phyloP scores from a whole-genome alignment of 2,113 vertebrate genomes.

The Gobio gobio region DNA sequence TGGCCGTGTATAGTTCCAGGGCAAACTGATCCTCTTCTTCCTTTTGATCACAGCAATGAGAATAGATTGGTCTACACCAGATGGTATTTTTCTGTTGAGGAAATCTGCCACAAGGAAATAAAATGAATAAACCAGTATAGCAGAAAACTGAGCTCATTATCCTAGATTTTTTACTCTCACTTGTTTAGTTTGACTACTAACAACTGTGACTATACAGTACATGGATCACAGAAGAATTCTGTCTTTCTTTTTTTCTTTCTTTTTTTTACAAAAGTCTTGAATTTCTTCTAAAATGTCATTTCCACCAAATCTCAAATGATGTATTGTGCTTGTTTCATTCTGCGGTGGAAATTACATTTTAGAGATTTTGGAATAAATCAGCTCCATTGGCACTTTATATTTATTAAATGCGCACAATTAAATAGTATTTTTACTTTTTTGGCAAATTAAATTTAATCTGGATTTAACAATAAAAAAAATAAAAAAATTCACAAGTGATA shows the following conservation, averaged over 20 bases:
- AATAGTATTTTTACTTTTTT: background rate
- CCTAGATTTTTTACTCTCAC: background rate
- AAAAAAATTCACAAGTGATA: too few relatives aligned
- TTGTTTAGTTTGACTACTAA: background rate
- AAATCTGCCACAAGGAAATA: constrained; percentile 16
- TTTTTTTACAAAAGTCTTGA: background rate
- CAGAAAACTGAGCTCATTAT: background rate
- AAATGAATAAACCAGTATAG: constrained; percentile 1
- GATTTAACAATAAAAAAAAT: too few relatives aligned
- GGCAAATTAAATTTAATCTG: too few relatives aligned
- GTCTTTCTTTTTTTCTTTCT: background rate
- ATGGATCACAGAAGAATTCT: background rate
- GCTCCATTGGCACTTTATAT: background rate
- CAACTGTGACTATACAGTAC: background rate
- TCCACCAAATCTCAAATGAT: background rate
- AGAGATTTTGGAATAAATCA: background rate
- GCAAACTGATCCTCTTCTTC: background rate
- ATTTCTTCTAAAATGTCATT: background rate
- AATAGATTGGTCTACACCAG: constrained; percentile 4
- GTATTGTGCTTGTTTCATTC: background rate
- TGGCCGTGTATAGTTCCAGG: constrained; percentile 21
- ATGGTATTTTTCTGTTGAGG: background rate
- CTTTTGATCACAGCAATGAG: constrained; percentile 16
- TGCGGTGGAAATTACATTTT: background rate
- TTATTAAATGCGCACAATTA: background rate